Evolutionary conservation across 2,113 vertebrate genomes (phyloP).

Genomic region (Chaetodon auriga): DNA sequence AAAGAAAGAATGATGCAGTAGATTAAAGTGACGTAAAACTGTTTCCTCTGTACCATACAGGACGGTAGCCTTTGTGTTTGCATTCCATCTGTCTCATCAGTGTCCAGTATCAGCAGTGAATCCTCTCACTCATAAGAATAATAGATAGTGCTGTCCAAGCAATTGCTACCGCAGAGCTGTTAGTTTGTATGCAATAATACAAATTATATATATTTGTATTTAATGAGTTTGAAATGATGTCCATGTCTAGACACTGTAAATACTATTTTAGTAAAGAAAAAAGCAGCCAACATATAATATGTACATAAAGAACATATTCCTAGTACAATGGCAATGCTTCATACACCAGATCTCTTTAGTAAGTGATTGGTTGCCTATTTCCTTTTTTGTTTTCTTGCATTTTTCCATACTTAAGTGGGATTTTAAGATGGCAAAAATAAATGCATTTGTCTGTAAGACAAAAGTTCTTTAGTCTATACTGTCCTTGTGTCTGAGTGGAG

Average conservation of each 20-base stretch:
- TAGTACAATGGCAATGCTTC: constrained; percentile 65
- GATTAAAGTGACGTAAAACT: constrained; percentile 62
- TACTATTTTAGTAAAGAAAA: constrained; percentile 80
- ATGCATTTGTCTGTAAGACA: constrained; percentile 62
- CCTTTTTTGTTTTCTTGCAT: constrained; percentile 67
- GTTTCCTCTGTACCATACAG: constrained; percentile 44
- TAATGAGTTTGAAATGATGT: constrained; percentile 70
- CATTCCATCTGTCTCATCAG: constrained; percentile 62
- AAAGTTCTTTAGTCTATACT: constrained; percentile 18
- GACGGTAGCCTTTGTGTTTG: constrained; percentile 47
- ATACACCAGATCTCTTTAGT: constrained; percentile 59
- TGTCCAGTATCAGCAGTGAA: constrained; percentile 42
- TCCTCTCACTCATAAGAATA: constrained; percentile 50
- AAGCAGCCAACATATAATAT: constrained; percentile 62
- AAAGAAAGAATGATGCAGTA: constrained; percentile 69
- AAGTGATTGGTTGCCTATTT: constrained; percentile 61
- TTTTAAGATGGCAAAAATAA: constrained; percentile 73
- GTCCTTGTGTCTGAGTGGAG: neutral
- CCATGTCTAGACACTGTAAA: constrained; percentile 79
- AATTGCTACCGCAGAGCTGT: constrained; percentile 54
- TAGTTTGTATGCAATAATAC: constrained; percentile 77
- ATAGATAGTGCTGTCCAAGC: constrained; percentile 56
- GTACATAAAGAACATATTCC: constrained; percentile 69
- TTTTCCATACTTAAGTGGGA: constrained; percentile 67
- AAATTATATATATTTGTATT: constrained; percentile 82